Evolutionary conservation across 2,888 invertebrate genomes (phyloP).

Genomic region (Melolontha melolontha): DNA sequence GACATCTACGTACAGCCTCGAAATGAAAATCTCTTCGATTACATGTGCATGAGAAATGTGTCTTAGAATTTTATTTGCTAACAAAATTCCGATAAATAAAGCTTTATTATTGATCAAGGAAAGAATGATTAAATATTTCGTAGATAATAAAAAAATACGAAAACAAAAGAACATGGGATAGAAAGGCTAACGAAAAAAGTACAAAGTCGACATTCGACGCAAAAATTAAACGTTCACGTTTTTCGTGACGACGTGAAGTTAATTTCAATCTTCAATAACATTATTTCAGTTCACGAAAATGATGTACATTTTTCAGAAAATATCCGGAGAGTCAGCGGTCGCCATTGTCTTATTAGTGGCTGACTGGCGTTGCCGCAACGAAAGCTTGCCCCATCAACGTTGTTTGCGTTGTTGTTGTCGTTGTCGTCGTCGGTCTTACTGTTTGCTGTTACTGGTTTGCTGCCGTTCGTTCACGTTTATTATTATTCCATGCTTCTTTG

Average conservation of each 20-base stretch:
- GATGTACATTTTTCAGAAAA: conserved; percentile 52
- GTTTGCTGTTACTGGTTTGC: conserved; percentile 20
- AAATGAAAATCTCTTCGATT: too few species aligned
- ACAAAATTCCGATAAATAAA: too few species aligned
- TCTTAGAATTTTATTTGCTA: too few species aligned
- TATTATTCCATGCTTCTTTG: conserved; percentile 52
- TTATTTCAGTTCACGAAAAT: conserved; percentile 57
- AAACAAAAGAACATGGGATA: too few species aligned
- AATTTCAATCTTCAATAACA: conserved; percentile 54
- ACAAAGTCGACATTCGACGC: conserved; percentile 26
- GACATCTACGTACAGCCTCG: too few species aligned
- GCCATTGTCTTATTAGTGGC: conserved; percentile 52
- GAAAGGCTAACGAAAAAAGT: too few species aligned
- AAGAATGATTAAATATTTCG: too few species aligned
- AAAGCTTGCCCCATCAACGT: not conserved
- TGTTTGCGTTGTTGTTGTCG: conserved; percentile 35
- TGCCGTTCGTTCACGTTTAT: conserved; percentile 49
- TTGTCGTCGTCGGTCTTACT: conserved; percentile 12
- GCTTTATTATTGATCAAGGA: too few species aligned
- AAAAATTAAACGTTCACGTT: conserved; percentile 51
- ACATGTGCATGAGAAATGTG: too few species aligned
- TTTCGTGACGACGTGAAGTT: conserved; percentile 56
- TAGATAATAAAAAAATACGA: too few species aligned
- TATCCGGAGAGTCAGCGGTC: conserved; percentile 45
- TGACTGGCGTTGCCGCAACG: conserved; percentile 19